Conservation (phyloP, 1,140 invertebrate species). For the Laupala kohalensis region DNA sequence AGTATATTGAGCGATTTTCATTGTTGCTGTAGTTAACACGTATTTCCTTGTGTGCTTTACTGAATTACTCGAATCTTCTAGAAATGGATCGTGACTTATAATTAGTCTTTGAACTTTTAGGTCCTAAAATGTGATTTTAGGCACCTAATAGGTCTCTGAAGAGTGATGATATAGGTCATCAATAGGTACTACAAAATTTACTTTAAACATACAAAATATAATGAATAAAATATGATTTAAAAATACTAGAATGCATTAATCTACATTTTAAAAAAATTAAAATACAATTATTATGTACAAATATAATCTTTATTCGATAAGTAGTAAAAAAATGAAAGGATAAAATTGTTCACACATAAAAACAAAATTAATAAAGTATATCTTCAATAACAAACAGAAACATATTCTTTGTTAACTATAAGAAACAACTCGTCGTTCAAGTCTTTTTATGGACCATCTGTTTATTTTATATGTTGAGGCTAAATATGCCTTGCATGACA, state of each 20-base stretch:
- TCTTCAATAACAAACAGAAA: too few species aligned
- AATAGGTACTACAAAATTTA: not conserved
- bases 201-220: not conserved
- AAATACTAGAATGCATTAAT: not conserved
- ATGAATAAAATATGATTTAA: not conserved
- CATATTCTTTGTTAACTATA: not conserved
- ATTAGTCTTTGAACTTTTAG: not conserved
- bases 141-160: not conserved
- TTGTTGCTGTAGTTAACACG: too few species aligned
- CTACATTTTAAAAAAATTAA: not conserved
- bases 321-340: not conserved
- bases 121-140: not conserved
- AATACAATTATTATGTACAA: not conserved
- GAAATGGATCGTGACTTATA: not conserved
- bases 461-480: too few species aligned
- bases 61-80: too few species aligned
- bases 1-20: too few species aligned
- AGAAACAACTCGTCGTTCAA: not conserved
- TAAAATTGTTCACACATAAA: not conserved
- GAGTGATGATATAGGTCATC: not conserved
- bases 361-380: too few species aligned
- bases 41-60: too few species aligned
- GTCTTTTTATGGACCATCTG: too few species aligned
- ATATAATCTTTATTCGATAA: too few species aligned
- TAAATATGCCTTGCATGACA: too few species aligned